Percentiles rank a stretch among this genome's conserved stretches.
Conservation (phyloP, 2,797 vertebrate genomes). For the Miichthys miiuy region DNA sequence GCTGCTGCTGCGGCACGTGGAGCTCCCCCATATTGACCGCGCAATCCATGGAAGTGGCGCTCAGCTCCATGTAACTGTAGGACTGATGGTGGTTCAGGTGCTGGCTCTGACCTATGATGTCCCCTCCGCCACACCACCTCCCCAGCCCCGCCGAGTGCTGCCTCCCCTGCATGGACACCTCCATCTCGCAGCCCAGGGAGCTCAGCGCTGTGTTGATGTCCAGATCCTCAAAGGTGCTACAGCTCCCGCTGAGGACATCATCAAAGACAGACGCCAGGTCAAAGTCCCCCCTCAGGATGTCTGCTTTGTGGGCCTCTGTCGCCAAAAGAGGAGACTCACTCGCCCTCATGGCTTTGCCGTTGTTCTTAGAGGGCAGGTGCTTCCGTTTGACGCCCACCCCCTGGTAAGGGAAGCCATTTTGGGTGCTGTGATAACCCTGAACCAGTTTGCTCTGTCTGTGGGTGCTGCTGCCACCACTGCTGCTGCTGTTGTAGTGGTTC, state of each 20-base stretch:
- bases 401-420: constrained; percentile 77
- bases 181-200: constrained; percentile 87
- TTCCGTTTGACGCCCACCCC: constrained; percentile 74
- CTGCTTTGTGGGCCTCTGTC: constrained; percentile 80
- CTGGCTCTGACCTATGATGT: constrained; percentile 65
- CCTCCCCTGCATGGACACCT: constrained; percentile 81
- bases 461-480: background rate
- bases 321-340: constrained; percentile 84
- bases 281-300: constrained; percentile 86
- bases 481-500: constrained; percentile 76
- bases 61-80: constrained; percentile 80
- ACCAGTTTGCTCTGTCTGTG: constrained; percentile 81
- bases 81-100: constrained; percentile 76
- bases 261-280: constrained; percentile 88
- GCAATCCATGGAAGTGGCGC: constrained; percentile 71
- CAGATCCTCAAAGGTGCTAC: constrained; percentile 90
- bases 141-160: constrained; percentile 71
- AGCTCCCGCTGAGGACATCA: constrained; percentile 85
- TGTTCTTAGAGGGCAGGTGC: constrained; percentile 72
- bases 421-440: constrained; percentile 69
- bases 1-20: constrained; percentile 70
- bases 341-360: constrained; percentile 68
- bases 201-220: constrained; percentile 90
- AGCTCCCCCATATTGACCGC: constrained; percentile 73
- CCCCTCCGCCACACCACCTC: constrained; percentile 81